phyloP scores from a whole-genome alignment of 2,888 invertebrate species.

The Hemithea aestivaria region DNA sequence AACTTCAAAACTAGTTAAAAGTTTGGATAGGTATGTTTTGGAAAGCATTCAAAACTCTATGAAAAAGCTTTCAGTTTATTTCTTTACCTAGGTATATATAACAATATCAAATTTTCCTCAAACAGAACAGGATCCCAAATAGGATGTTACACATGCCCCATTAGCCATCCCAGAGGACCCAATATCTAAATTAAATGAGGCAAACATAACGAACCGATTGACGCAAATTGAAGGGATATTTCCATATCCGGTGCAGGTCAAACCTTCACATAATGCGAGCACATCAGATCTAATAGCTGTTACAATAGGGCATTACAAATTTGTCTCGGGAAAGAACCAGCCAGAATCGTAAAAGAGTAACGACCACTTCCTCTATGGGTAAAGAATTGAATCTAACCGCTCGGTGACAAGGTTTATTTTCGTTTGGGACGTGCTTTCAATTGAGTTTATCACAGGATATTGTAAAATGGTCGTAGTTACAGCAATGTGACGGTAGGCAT shows the following conservation, averaged over 20 bases:
- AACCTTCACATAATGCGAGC: slow-evolving; percentile 35
- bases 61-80: no score
- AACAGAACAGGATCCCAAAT: no score
- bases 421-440: slow-evolving; percentile 42
- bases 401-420: slow-evolving; percentile 45
- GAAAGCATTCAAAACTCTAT: no score
- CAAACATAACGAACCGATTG: slow-evolving; percentile 57
- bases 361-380: slow-evolving; percentile 1
- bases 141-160: slow-evolving; percentile 19
- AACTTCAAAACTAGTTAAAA: no score
- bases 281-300: slow-evolving; percentile 52
- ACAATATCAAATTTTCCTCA: no score
- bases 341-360: slow-evolving; percentile 12
- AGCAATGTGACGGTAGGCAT: slow-evolving; percentile 60
- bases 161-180: slow-evolving; percentile 48
- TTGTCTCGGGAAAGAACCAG: slow-evolving; percentile 54
- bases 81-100: no score
- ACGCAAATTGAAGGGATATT: slow-evolving; percentile 65
- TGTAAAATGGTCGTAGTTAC: slow-evolving; percentile 70
- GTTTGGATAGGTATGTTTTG: no score
- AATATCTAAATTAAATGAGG: slow-evolving; percentile 41
- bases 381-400: slow-evolving; percentile 39
- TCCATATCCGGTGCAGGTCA: slow-evolving; percentile 71
- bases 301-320: slow-evolving; percentile 75
- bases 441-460: slow-evolving; percentile 76